Conservation (phyloP, 2,888 invertebrate species). For the Ichneumon xanthorius region DNA sequence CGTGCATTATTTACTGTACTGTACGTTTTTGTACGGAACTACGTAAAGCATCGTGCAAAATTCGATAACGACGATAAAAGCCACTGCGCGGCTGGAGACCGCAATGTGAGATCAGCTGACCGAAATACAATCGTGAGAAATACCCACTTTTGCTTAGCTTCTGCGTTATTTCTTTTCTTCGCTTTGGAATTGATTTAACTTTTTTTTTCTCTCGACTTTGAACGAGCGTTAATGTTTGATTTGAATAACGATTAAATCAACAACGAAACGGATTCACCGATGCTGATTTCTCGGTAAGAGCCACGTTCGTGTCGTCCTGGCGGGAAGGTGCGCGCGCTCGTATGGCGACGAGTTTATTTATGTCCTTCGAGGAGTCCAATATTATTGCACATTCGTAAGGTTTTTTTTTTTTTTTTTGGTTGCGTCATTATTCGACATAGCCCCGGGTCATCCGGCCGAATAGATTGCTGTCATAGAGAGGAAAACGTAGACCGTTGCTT, state of each 20-base stretch:
- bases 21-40: background rate
- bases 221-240: slow-evolving; percentile 35
- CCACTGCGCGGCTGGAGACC: slow-evolving; percentile 10
- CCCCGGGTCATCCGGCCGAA: slow-evolving; percentile 47
- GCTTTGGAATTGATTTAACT: background rate
- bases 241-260: slow-evolving; percentile 66
- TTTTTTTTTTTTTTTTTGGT: slow-evolving; percentile 38
- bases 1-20: background rate
- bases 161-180: slow-evolving; percentile 3
- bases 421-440: slow-evolving; percentile 59
- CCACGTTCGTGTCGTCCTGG: slow-evolving; percentile 3
- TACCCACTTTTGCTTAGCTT: slow-evolving; percentile 19
- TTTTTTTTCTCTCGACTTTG: slow-evolving; percentile 38
- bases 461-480: slow-evolving; percentile 18
- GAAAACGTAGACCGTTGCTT: background rate
- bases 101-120: slow-evolving; percentile 63
- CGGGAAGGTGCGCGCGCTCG: background rate
- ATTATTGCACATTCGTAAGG: slow-evolving; percentile 62
- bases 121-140: slow-evolving; percentile 56
- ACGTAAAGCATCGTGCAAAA: slow-evolving; percentile 16
- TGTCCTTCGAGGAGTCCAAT: slow-evolving; percentile 46
- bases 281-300: slow-evolving; percentile 35
- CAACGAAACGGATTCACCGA: slow-evolving; percentile 61
- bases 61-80: background rate
- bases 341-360: slow-evolving; percentile 54